Percentiles rank a stretch among this genome's conserved stretches.
These are phyloP conservation scores for Phasianus colchicus DNA, from an alignment of 2,113 vertebrate species.

Conservation along the genomic window DNA sequence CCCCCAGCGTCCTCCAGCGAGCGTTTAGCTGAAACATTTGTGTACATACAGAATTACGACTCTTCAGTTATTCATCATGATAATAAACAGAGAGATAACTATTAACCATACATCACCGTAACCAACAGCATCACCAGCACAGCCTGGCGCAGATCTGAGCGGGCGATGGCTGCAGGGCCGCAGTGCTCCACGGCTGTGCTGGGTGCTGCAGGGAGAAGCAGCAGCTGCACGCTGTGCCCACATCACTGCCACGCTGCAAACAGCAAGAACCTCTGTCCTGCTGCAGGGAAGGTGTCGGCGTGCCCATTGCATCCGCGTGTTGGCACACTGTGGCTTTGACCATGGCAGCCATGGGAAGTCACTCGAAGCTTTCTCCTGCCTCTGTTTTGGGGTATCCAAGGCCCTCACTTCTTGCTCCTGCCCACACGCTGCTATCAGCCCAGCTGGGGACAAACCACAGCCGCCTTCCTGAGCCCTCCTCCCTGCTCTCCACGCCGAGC, in stretches of 20 bases:
- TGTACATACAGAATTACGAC: not conserved
- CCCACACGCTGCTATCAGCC: not conserved
- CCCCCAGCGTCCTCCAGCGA: not conserved
- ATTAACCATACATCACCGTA: not conserved
- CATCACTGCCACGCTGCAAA: too few relatives aligned
- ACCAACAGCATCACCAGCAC: not conserved
- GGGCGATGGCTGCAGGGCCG: not conserved
- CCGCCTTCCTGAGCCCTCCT: not conserved
- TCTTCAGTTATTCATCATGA: conserved; percentile 2
- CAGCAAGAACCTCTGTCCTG: not conserved
- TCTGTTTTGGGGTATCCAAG: not conserved
- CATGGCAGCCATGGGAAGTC: fast-evolving
- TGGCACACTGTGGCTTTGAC: too few relatives aligned
- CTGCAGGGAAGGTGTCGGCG: not conserved
- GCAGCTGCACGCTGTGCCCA: not conserved
- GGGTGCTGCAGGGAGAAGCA: not conserved
- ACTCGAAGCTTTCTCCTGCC: not conserved
- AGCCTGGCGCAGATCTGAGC: fast-evolving
- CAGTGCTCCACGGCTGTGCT: fast-evolving
- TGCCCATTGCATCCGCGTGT: too few relatives aligned
- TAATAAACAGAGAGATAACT: conserved; percentile 15
- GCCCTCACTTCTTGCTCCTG: not conserved
- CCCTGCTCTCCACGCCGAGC: too few relatives aligned
- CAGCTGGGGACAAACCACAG: not conserved
- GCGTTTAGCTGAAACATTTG: not conserved